Base-by-base conservation (phyloP, 2,797 vertebrate species). In the Coreius guichenoti region DNA sequence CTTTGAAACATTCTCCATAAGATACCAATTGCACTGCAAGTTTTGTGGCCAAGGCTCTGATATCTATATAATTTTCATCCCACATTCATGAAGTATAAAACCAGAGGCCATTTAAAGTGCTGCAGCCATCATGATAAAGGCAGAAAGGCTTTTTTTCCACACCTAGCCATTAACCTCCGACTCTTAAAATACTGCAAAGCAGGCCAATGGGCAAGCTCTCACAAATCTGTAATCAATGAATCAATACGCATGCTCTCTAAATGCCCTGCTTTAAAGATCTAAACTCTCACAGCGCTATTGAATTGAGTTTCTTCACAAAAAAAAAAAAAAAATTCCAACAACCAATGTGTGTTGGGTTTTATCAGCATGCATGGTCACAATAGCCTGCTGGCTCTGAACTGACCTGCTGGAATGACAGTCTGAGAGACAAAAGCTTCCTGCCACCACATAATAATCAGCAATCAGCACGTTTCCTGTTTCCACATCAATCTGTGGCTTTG, bases 221-320 rank as follows among this genome's bases (percentile, higher is more conserved):
- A 8, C 82, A 79, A 87, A 90, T 88, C 86, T 88, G 82, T 86
- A 85, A 91, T 93, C 92, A 89, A 93, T 92, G 75, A 91, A 92
- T 91, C 92, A 70, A 91, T 83, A 76, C 11, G 0, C 83, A 89
- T 86, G 90, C 81, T 89, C 84, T 82, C 68, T 82, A 88, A 82
- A 87, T 72, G 83, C 58, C 47, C 76, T 33, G 21, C 79, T 85
- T 85, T 88, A 86, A 88, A 87, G 86, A 89, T 89, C 89, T 90
- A 86, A 91, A 88, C 81, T 80, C 91, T 90, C 86, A 90, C 82
- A 82, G 85, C 87, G 89, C 85, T 88, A 91, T 92, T 85, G 86
- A 88, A 61, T 80, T 82, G 65, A 33, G 23, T 45, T 21, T 16
- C 43, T 47, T 36, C 5, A 26, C 33, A 81, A 43, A 63, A 85